Evolutionary conservation across 1,140 invertebrate species (phyloP), one percentile per base, ranked within the genome.

Genomic region (Eubasilissa regina): DNA sequence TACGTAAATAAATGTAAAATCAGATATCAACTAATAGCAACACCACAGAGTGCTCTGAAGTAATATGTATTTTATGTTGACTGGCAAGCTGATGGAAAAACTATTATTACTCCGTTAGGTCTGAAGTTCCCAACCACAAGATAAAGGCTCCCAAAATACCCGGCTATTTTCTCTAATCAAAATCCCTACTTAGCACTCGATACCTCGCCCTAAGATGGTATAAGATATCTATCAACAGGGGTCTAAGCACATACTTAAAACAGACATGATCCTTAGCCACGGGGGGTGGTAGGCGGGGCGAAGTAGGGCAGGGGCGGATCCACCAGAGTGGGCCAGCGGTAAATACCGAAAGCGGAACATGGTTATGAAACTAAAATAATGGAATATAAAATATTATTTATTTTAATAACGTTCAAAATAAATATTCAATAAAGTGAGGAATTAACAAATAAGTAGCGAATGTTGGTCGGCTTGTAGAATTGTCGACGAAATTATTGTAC

Each of bases 241-340:
- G 64, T 7, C 43, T 68, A 68, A 68, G 64, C 43, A 68, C 64
- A 47, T 48, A 47, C 64, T 68, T 68, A 68, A 68, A 68, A 68
- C 64, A 68, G 64, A 68, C 64, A 68, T 68, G 64, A 64, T 64
- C 13, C 64, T 68, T 48, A 17, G 44, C 43, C 35, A 10, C 60
- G 25, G 35, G 60, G 60, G 10, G 13, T 19, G 55, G 17, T 3
- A 15, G 48, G 48, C n/a, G 48, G 11, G 48, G 48, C 3, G 25
- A 25, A 13, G n/a, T 13, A n/a, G 12, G n/a, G 3, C 4, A 21
- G 21, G 17, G 25, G 12, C 7, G 60, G 60, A 35, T 35, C 9
- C 19, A 21, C 3, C 0, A 9, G 60, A 21, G 60, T 10, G 60
- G 10, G 10, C 0, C 10, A 12, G 21, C 19, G 60, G 60, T 35